Evolutionary conservation across 2,888 invertebrate species (phyloP).

Genomic region (Drepana falcataria): DNA sequence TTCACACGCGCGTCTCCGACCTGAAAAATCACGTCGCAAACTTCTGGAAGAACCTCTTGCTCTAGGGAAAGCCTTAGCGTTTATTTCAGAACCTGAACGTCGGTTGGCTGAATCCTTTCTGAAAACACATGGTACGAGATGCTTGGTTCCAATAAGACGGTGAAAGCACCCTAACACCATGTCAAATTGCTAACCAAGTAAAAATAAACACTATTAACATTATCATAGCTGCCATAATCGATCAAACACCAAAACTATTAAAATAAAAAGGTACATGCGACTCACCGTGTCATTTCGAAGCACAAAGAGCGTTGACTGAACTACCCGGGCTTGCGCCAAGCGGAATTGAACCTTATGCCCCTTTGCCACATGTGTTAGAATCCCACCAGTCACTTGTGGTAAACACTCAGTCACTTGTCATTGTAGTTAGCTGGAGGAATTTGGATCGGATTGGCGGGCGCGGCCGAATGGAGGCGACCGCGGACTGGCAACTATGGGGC

Average conservation of each 20-base stretch:
- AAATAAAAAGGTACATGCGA: slow-evolving; percentile 14
- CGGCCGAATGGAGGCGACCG: slow-evolving; percentile 47
- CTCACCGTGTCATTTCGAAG: slow-evolving; percentile 71
- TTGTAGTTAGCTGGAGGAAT: slow-evolving; percentile 31
- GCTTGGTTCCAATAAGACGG: no score
- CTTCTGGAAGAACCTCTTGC: no score
- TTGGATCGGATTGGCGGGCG: slow-evolving; percentile 39
- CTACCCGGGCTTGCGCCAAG: slow-evolving; percentile 75
- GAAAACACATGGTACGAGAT: no score
- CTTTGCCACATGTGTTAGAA: slow-evolving; percentile 72
- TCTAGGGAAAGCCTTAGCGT: no score
- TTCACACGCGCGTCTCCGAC: no score
- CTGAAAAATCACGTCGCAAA: no score
- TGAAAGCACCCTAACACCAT: no score
- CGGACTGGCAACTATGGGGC: slow-evolving; percentile 43
- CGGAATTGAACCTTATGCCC: slow-evolving; percentile 66
- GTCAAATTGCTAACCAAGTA: not conserved
- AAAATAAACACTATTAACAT: not conserved
- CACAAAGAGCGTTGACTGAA: slow-evolving; percentile 50
- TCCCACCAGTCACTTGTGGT: slow-evolving; percentile 37
- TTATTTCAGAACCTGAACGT: no score
- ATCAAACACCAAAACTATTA: not conserved
- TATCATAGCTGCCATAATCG: not conserved
- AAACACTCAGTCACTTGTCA: slow-evolving; percentile 16
- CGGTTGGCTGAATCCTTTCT: no score